Evolutionary conservation across 2,888 invertebrate species (phyloP).

Genomic region (Artemia sinica): DNA sequence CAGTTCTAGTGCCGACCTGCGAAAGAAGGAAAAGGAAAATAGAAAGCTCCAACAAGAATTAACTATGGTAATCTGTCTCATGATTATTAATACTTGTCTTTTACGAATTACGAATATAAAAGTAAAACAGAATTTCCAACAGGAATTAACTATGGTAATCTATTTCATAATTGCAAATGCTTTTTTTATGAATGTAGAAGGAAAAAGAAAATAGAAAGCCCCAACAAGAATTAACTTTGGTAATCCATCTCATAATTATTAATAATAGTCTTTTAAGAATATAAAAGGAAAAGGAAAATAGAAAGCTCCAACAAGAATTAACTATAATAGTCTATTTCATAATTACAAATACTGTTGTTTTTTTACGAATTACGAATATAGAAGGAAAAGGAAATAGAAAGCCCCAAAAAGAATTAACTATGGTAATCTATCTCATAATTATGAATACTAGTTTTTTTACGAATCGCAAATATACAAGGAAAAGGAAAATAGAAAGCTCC

Average conservation of each 20-base stretch:
- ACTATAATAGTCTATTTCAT: conserved; percentile 40
- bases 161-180: not conserved
- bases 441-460: not conserved
- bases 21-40: conserved; percentile 85
- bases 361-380: conserved; percentile 43
- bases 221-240: conserved; percentile 75
- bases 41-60: conserved; percentile 84
- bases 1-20: conserved; percentile 50
- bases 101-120: conserved; percentile 50
- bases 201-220: conserved; percentile 86
- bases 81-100: conserved; percentile 14
- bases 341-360: conserved; percentile 10
- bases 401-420: conserved; percentile 77
- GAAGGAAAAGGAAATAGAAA: conserved; percentile 65
- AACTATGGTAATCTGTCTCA: conserved; percentile 40
- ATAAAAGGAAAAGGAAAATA: conserved; percentile 74
- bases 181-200: conserved; percentile 38
- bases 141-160: conserved; percentile 58
- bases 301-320: conserved; percentile 81
- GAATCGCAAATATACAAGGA: conserved; percentile 45
- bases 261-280: conserved; percentile 10
- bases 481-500: conserved; percentile 80
- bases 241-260: conserved; percentile 25
- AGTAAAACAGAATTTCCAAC: conserved; percentile 81
- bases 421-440: conserved; percentile 32